Evolutionary conservation across 2,113 vertebrate species (phyloP).

Genomic region (Arothron firmamentum): DNA sequence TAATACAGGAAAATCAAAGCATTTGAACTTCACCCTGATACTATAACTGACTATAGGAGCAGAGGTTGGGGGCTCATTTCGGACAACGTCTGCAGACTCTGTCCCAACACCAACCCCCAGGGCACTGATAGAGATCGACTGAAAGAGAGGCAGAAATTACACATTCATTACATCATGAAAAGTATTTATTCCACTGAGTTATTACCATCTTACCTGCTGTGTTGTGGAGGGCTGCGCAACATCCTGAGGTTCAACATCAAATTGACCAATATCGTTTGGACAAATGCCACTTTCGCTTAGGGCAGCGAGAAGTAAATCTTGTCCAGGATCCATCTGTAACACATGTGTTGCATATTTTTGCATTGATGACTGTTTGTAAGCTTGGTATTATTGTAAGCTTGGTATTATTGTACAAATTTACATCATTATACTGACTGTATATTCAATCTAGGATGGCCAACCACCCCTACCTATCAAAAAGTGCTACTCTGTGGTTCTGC

Average conservation of each 20-base stretch:
- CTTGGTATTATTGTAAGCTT: too few species aligned
- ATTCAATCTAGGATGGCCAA: too few species aligned
- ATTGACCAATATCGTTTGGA: conserved; percentile 87
- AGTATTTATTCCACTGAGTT: neutral
- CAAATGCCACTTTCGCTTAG: conserved; percentile 99
- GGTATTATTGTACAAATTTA: too few species aligned
- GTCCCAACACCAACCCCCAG: conserved; percentile 83
- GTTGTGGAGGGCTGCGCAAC: conserved; percentile 75
- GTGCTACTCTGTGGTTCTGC: too few species aligned
- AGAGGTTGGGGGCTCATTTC: conserved; percentile 70
- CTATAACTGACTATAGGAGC: conserved; percentile 78
- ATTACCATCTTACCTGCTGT: conserved; percentile 81
- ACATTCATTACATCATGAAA: neutral
- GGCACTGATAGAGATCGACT: conserved; percentile 85
- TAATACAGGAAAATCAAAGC: neutral
- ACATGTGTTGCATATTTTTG: conserved; percentile 2
- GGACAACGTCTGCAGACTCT: conserved; percentile 64
- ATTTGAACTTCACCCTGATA: conserved; percentile 82
- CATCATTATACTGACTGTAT: too few species aligned
- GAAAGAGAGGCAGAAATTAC: conserved; percentile 22
- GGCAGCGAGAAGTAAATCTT: conserved; percentile 97
- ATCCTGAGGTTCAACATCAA: conserved; percentile 90
- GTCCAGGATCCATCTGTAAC: conserved; percentile 94
- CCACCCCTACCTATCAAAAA: too few species aligned
- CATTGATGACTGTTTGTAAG: neutral